Evolutionary conservation across 2,797 vertebrate species (phyloP), one percentile per base, ranked within the genome.

Genomic region (Tangara arthus): DNA sequence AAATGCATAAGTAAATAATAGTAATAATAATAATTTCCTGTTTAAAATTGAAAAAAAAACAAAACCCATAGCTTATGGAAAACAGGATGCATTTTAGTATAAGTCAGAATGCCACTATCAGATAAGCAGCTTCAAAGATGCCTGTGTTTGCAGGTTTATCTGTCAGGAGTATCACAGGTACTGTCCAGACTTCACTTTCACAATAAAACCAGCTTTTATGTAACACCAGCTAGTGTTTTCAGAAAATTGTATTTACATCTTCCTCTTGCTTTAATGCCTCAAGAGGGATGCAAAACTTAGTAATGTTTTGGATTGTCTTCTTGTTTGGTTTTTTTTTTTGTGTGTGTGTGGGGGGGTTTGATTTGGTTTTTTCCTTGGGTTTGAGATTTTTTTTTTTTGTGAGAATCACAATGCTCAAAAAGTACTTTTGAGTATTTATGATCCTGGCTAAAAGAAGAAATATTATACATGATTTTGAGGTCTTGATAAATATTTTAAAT

Each of bases 401-500:
- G 22, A 28, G 26, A 79, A 34, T 72, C 20, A 73, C 76, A 89
- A 77, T 41, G 3, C 3, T 78, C 11, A n/a, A 34, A 64, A 60
- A 27, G 0, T 52, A 1, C 19, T 87, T 79, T 68, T 52, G 8
- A 56, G 5, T 89, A 21, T 63, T 44, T 65, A 14, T 69, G 18
- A 34, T 59, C 9, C 17, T 75, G 13, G 6, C 14, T 72, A 52
- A 61, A 81, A 81, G 26, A 69, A 63, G 6, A 56, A 94, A 64
- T 47, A 24, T 2, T 41, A 3, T 23, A 10, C 0, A 0, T 65
- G 22, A 32, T 53, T 71, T 65, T 71, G 19, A 30, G 4, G 3
- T 28, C 12, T 47, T 41, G 30, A 59, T 41, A 59, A 53, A 27
- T 89, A 23, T 12, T 71, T 47, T 39, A 52, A 39, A 30, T 70